Base-by-base conservation (phyloP, 2,888 invertebrate species). In the Scaptomyza parva region DNA sequence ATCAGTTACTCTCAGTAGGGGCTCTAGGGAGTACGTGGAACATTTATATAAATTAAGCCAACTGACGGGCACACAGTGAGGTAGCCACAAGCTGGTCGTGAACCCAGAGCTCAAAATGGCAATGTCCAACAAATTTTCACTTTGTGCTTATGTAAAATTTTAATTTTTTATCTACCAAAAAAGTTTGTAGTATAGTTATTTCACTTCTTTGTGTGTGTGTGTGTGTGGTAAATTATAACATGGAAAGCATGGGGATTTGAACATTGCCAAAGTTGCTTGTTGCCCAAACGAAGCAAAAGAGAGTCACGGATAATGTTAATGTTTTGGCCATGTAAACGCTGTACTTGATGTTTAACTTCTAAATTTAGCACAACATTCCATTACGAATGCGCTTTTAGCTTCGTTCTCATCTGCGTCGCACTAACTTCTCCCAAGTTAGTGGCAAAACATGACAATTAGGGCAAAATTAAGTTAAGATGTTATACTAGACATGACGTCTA, bases 371-470 rank as follows among this genome's bases (percentile, higher is more conserved):
- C 24, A n/a, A 9, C 11, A 24, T 24, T 39, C 37, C 58, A 68
- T 72, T 52, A 40, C 14, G 22, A 41, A 68, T 55, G 52, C 59
- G 37, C 47, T 67, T 63, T 67, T 22, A 14, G 35, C 39, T 17
- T 1, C 35, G 41, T 47, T 20, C 33, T 41, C 74, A 80, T 41
- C 75, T 77, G 78, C 50, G 70, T 28, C 48, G 18, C 43, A 14
- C 39, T 52, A 76, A 58, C 57, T 67, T 59, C 52, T 28, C 50
- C 37, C 39, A 54, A 57, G 70, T 53, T 50, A 51, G 37, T 60
- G 30, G 47, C 28, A 53, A 40, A 26, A 58, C 54, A 58, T 40
- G 52, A 58, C 61, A 84, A 80, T 77, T 84, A 77, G 48, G 45
- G 11, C 28, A 26, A 44, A 51, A 48, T 61, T 18, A 8, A 20